These are phyloP conservation scores for Rhabdomys pumilio DNA, from an alignment of 2,797 vertebrate genomes.

Conservation along the genomic window DNA sequence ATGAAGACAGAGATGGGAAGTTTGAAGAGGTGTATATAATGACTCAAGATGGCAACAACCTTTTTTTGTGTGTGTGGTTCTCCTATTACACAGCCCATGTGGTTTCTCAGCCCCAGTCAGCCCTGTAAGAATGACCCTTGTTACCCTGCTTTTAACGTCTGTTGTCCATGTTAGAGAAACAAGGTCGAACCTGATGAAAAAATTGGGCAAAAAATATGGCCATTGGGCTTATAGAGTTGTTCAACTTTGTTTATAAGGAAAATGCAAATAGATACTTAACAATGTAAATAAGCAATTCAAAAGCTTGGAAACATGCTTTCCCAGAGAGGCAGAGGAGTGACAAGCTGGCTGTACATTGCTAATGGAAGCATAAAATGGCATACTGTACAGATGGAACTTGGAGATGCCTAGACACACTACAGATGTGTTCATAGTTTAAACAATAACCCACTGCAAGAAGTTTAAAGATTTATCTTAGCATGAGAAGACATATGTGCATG, in stretches of 20 bases:
- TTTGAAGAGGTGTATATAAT: background rate
- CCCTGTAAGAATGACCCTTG: background rate
- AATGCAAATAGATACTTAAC: slow-evolving; percentile 6
- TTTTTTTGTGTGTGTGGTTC: background rate
- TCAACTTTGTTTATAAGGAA: background rate
- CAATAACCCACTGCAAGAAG: background rate
- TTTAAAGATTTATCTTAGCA: slow-evolving; percentile 19
- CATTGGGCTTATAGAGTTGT: background rate
- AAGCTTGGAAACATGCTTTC: background rate
- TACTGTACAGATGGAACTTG: background rate
- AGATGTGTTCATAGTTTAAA: background rate
- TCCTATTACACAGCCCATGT: background rate
- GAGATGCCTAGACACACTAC: background rate
- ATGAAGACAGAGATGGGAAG: background rate
- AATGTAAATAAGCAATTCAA: background rate
- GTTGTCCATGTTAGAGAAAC: slow-evolving; percentile 25
- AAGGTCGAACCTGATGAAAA: slow-evolving; percentile 20
- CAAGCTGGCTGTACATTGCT: background rate
- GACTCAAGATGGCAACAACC: background rate
- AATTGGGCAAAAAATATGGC: background rate
- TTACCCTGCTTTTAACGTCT: background rate
- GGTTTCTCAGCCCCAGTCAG: background rate
- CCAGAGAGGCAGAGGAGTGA: background rate
- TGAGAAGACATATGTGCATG: background rate
- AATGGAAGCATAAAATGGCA: background rate